Base-by-base conservation (phyloP, 2,113 vertebrate species). In the Plecotus auritus region DNA sequence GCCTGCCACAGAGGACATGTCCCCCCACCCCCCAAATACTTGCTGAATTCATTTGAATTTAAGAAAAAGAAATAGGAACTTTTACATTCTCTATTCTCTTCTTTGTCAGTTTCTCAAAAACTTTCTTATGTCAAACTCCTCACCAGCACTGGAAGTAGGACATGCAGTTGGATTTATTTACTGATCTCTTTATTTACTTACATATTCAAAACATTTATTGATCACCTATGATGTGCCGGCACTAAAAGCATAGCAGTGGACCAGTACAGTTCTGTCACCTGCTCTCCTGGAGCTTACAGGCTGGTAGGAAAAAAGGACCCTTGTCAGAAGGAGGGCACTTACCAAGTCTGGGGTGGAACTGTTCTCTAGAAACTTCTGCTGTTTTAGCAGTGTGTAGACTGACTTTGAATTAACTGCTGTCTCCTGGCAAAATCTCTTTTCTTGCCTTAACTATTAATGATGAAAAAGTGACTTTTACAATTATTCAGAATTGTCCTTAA, bases 401-500 rank as follows among this genome's bases (percentile, higher is more conserved):
- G 35, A 37, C 73, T 73, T 81, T 70, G n/a, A 77, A 54, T 69
- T 67, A 74, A n/a, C 32, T 47, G 30, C 6, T 77, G 85, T 88
- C 66, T 91, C 16, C 28, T 77, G 42, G 23, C 49, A 93, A 35
- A 82, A 74, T 69, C 26, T 80, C 22, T 74, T 89, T 69, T 94
- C 26, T 90, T 91, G 45, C 30, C 59, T 81, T 81, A 83, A 78
- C 49, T 90, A 26, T 54, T 72, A 81, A 23, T 80, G 78, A 91
- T 54, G 47, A 92, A 88, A 87, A 64, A 14, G 32, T 96, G 37
- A 85, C 51, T 92, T 94, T 67, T 67, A 56, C 28, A 92, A 20
- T 96, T 78, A 82, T 49, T 94, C 11, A 49, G n/a, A 93, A 51
- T 66, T 84, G n/a, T 80, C 37, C 14, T 94, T 87, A 80, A 93